Evolutionary conservation across 2,888 invertebrate genomes (phyloP).

Genomic region (Papilio demoleus): DNA sequence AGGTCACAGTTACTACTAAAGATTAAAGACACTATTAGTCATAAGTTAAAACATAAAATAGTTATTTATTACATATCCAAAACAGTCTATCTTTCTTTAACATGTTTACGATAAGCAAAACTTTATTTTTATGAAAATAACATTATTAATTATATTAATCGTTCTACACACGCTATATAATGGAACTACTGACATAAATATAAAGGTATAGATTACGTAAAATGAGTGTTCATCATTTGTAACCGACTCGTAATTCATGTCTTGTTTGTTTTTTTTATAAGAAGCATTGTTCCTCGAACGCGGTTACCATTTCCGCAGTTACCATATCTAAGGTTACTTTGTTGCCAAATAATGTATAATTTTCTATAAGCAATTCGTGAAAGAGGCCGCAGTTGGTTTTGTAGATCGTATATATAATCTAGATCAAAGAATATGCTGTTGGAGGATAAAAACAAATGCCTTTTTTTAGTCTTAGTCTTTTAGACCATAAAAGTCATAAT

Average conservation of each 20-base stretch:
- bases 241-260: constrained; percentile 4
- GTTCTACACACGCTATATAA: constrained; percentile 4
- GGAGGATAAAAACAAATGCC: too few species aligned
- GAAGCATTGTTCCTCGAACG: constrained; percentile 30
- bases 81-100: constrained; percentile 7
- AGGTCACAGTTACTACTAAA: too few species aligned
- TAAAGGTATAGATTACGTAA: background rate
- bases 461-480: too few species aligned
- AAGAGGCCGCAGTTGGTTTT: too few species aligned
- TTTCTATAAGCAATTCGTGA: background rate
- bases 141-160: background rate
- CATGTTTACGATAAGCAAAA: background rate
- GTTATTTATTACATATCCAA: background rate
- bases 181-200: constrained; percentile 3
- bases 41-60: background rate
- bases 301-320: constrained; percentile 4
- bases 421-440: too few species aligned
- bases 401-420: too few species aligned
- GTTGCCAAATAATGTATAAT: background rate
- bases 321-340: constrained; percentile 11
- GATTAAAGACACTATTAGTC: too few species aligned
- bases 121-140: background rate
- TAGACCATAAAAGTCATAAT: too few species aligned
- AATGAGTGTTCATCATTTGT: constrained; percentile 9
- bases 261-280: constrained; percentile 20